A percentile compares a stretch with the other conserved stretches of the same genome.
Conservation (phyloP, 2,888 invertebrate species). For the Polyommatus icarus region DNA sequence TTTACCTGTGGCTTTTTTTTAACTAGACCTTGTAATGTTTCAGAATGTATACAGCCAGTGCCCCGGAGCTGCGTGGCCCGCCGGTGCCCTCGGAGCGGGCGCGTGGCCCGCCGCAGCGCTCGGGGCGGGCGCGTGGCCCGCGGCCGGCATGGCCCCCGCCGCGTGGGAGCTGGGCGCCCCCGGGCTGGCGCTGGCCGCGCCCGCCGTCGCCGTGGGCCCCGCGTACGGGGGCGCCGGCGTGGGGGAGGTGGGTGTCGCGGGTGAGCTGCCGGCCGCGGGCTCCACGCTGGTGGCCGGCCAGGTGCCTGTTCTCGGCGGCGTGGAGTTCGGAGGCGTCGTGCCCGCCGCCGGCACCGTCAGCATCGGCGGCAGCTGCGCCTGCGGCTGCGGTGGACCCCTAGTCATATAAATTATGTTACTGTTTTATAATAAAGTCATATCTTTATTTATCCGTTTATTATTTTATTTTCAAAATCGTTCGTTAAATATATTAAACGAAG, state of each 20-base stretch:
- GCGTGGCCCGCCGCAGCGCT: slow-evolving; percentile 8
- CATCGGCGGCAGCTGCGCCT: slow-evolving; percentile 47
- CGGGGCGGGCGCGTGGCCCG: slow-evolving; percentile 9
- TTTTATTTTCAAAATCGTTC: too few species aligned
- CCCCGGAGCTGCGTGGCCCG: neutral
- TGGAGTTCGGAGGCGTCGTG: slow-evolving; percentile 46
- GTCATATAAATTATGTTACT: slow-evolving; percentile 8
- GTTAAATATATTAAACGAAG: too few species aligned
- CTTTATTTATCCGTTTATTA: too few species aligned
- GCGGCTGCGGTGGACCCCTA: slow-evolving; percentile 38
- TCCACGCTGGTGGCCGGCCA: slow-evolving; percentile 47
- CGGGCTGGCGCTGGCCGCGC: slow-evolving; percentile 12
- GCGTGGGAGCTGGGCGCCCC: slow-evolving; percentile 9
- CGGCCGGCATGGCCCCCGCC: neutral
- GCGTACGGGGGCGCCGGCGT: slow-evolving; percentile 21
- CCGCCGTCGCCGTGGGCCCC: slow-evolving; percentile 31
- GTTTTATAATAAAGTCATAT: too few species aligned
- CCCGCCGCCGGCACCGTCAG: slow-evolving; percentile 47
- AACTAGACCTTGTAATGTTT: neutral
- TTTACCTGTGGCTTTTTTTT: neutral
- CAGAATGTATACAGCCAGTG: slow-evolving; percentile 35
- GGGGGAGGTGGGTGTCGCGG: slow-evolving; percentile 36
- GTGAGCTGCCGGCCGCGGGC: slow-evolving; percentile 48
- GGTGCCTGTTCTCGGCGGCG: slow-evolving; percentile 49
- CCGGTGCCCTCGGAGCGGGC: slow-evolving; percentile 17